Percentiles rank a stretch among this genome's conserved stretches.
Evolutionary conservation across 2,888 invertebrate genomes (phyloP).

Genomic region (Lobophora halterata): DNA sequence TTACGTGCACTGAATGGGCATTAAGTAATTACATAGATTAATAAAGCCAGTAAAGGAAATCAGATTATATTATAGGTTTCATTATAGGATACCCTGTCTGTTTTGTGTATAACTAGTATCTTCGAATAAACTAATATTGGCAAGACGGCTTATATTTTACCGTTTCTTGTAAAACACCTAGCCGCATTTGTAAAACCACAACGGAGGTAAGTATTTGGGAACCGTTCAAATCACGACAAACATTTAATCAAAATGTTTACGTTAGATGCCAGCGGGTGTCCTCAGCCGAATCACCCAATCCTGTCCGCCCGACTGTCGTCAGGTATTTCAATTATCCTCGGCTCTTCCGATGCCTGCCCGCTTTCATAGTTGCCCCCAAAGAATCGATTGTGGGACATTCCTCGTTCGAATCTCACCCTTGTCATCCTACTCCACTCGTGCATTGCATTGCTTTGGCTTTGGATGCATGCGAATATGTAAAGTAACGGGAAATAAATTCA

Average conservation of each 20-base stretch:
- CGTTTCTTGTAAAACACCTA: no score
- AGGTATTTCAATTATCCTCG: slow-evolving; percentile 63
- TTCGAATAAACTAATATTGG: no score
- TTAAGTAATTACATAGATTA: no score
- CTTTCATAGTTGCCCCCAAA: slow-evolving; percentile 35
- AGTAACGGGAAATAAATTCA: slow-evolving; percentile 16
- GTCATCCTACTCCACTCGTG: slow-evolving; percentile 43
- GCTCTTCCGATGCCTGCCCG: slow-evolving; percentile 39
- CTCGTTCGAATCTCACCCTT: slow-evolving; percentile 46
- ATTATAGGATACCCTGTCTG: no score
- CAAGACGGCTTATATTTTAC: no score
- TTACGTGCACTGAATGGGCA: no score
- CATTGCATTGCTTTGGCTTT: slow-evolving; percentile 34
- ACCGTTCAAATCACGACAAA: slow-evolving; percentile 37
- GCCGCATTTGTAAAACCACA: slow-evolving; percentile 3
- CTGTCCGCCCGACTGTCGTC: slow-evolving; percentile 38
- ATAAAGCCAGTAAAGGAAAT: no score
- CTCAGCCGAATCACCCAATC: slow-evolving; percentile 37
- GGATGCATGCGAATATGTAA: slow-evolving; percentile 31
- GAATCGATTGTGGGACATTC: slow-evolving; percentile 58
- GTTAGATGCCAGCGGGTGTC: slow-evolving; percentile 36
- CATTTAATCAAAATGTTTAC: slow-evolving; percentile 48
- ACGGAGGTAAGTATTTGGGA: slow-evolving; percentile 21
- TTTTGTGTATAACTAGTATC: no score
- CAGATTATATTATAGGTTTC: no score